Conservation (phyloP, 2,113 vertebrate genomes). For the Phylloscopus trochilus region DNA sequence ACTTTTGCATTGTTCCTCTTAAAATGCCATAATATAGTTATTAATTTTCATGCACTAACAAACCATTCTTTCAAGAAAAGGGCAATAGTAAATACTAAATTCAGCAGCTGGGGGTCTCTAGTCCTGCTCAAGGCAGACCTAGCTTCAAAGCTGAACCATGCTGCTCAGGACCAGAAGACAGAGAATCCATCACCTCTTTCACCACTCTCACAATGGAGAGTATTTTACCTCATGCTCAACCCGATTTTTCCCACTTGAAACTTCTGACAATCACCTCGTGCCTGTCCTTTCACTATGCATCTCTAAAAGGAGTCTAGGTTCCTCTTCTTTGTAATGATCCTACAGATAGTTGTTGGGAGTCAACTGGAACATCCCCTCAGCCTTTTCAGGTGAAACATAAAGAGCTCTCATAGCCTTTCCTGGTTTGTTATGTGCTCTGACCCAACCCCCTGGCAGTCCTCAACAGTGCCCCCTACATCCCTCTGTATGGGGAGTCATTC, state of each 20-base stretch:
- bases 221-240: not conserved
- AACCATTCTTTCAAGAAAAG: not conserved
- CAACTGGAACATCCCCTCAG: not conserved
- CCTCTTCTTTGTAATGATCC: not conserved
- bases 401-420: not conserved
- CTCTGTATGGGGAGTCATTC: not conserved
- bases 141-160: not conserved
- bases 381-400: not conserved
- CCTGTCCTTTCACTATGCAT: not conserved
- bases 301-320: not conserved
- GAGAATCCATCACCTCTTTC: not conserved
- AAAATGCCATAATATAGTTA: not conserved
- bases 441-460: not conserved
- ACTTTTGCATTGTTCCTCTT: not conserved
- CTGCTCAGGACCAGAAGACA: not conserved
- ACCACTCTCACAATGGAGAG: not conserved
- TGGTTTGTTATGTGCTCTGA: accelerated
- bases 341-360: accelerated
- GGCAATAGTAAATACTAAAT: not conserved
- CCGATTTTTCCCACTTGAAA: not conserved
- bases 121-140: not conserved
- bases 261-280: not conserved
- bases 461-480: accelerated
- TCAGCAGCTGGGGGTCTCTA: not conserved
- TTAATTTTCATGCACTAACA: not conserved